Conservation (phyloP, 2,113 vertebrate genomes). For the Gasterosteus aculeatus region DNA sequence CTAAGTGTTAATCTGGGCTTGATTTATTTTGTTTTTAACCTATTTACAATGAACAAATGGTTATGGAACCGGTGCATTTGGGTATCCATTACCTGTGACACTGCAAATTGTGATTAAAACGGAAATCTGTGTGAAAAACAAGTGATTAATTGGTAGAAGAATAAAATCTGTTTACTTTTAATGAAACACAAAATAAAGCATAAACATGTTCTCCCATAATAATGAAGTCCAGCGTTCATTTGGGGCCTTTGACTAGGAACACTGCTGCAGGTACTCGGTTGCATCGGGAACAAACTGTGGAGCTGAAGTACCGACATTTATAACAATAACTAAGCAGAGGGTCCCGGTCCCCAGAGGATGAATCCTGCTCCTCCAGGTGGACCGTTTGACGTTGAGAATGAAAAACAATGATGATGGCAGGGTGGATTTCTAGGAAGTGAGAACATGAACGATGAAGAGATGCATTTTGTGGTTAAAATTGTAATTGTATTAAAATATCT, state of each 20-base stretch:
- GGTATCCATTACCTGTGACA: neutral
- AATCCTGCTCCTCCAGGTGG: neutral
- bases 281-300: neutral
- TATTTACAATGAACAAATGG: conserved; percentile 4
- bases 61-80: neutral
- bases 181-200: too few species aligned
- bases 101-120: neutral
- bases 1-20: neutral
- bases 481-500: too few species aligned
- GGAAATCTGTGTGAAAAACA: neutral
- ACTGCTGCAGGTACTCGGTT: neutral
- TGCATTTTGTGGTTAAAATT: too few species aligned
- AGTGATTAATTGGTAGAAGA: neutral
- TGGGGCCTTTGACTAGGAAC: neutral
- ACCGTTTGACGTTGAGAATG: neutral
- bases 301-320: neutral
- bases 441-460: too few species aligned
- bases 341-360: neutral
- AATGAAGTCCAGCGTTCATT: neutral
- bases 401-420: neutral
- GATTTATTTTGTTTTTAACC: conserved; percentile 20
- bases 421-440: neutral
- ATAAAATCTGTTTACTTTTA: neutral
- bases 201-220: neutral
- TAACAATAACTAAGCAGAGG: neutral